Evolutionary conservation across 2,888 invertebrate genomes (phyloP), one percentile per base, ranked within the genome.

Genomic region (Cerastoderma edule): DNA sequence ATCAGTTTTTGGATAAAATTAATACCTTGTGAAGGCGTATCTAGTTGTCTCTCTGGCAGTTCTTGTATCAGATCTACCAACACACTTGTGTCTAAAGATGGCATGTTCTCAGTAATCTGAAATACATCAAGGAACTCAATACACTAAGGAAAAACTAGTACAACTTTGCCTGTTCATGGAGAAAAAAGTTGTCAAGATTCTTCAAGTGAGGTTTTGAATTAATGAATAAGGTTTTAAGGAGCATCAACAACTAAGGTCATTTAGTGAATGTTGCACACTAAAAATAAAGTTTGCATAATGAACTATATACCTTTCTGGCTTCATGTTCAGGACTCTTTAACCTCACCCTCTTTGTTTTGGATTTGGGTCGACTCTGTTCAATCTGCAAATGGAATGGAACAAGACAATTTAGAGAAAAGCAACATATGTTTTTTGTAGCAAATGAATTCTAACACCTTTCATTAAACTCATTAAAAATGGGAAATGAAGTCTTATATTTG

Each of bases 11-110:
- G 10, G 44, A 13, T 44, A 44, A 44, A 44, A 8, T 44, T 44
- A 39, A 28, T 75, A 86, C 85, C 87, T 83, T 88, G 83, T 57
- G 85, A 87, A 8, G 88, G 85, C 16, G 87, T 85, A 3, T 78
- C 72, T 44, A 87, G 63, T 16, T 75, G 83, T 67, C 88, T 83
- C n/a, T 88, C 87, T 33, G 90, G 90, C 64, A 91, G 71, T 19
- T 89, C 86, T 46, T 87, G 83, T 27, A 91, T 79, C 16, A 92
- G 73, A 28, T 84, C 84, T 64, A 84, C 63, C 68, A 91, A 81
- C 66, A 89, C 87, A 46, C 79, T 85, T 19, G 88, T 90, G 67
- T 91, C 91, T 50, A 92, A 78, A 5, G 83, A 83, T 0, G 92
- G 92, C 91, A 92, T 92, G 32, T 84, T 79, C 19, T 82, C 69